Evolutionary conservation across 2,888 invertebrate genomes (phyloP), one percentile per base, ranked within the genome.

Genomic region (Zygogramma bicolorata): DNA sequence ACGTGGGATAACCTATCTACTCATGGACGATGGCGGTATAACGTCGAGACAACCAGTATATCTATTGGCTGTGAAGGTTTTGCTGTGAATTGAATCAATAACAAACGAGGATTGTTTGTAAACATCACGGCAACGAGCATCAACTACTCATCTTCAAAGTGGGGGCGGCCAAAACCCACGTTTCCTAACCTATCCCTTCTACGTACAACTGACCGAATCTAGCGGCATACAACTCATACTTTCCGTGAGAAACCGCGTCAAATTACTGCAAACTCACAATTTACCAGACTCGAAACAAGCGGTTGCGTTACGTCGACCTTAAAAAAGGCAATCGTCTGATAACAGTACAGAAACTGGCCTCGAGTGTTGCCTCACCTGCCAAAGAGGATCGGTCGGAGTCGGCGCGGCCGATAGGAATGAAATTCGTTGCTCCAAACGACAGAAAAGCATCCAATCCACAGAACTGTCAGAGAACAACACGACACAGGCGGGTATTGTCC

Each of bases 291-390:
- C 20, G 7, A 46, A 46, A 46, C 8, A 46, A 0, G 46, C 46
- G 18, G 46, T 46, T 57, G 31, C 70, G 27, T 53, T 53, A 62
- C 31, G 18, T 15, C 59, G 65, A 65, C 57, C 57, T 59, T 60
- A 73, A 77, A 73, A 77, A 76, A 76, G 67, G 76, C 71, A 77
- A 79, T 79, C 76, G 78, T 69, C 70, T 79, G 81, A 83, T 83
- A 82, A 82, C 80, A 81, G 81, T 80, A 80, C 77, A 80, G 78
- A 80, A 81, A 82, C 79, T 42, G 10, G 49, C 62, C 62, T 27
- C n/a, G 18, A 61, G 67, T 20, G 20, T 46, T 20, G 76, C 78
- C 83, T 83, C 83, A 83, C 83, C 83, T 83, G 83, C 60, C 75
- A 80, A 77, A 81, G n/a, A 0, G n/a, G 81, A 83, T 82, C 82